Evolutionary conservation across 2,888 invertebrate genomes (phyloP).

Genomic region (Archips xylosteana): DNA sequence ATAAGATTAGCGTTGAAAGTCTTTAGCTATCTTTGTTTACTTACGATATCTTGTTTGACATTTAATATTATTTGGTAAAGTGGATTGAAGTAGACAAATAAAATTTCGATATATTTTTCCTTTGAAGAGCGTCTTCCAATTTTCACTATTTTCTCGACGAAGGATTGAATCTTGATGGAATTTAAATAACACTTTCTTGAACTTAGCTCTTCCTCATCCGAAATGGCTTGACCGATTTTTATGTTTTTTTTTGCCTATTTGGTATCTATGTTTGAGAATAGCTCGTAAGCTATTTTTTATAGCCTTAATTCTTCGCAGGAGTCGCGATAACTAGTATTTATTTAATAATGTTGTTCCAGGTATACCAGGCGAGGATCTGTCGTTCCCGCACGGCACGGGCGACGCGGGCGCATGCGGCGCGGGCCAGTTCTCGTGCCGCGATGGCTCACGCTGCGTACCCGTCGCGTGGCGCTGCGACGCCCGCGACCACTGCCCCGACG

Average conservation of each 20-base stretch:
- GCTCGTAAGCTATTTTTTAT: too few species aligned
- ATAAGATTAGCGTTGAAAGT: neutral
- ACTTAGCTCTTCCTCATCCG: neutral
- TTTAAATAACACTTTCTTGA: neutral
- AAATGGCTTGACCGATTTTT: too few species aligned
- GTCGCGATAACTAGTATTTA: too few species aligned
- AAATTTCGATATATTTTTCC: neutral
- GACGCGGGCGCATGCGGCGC: constrained; percentile 56
- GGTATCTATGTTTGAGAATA: too few species aligned
- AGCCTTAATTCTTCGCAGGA: too few species aligned
- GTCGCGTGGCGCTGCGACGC: constrained; percentile 87
- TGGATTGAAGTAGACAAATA: neutral
- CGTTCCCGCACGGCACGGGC: constrained; percentile 15
- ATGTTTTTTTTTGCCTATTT: neutral
- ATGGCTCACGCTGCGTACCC: constrained; percentile 87
- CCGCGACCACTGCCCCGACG: constrained; percentile 87
- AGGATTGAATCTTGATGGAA: neutral
- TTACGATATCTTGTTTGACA: too few species aligned
- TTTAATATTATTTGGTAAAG: neutral
- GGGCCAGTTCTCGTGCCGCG: constrained; percentile 85
- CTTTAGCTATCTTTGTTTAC: too few species aligned
- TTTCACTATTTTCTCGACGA: neutral
- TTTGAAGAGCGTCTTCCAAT: neutral
- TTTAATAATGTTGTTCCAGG: constrained; percentile 17
- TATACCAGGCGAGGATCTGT: constrained; percentile 40